A percentile compares a stretch with the other conserved stretches of the same genome.
phyloP scores from a whole-genome alignment of 2,888 invertebrate genomes.

The Malthinus flaveolus region DNA sequence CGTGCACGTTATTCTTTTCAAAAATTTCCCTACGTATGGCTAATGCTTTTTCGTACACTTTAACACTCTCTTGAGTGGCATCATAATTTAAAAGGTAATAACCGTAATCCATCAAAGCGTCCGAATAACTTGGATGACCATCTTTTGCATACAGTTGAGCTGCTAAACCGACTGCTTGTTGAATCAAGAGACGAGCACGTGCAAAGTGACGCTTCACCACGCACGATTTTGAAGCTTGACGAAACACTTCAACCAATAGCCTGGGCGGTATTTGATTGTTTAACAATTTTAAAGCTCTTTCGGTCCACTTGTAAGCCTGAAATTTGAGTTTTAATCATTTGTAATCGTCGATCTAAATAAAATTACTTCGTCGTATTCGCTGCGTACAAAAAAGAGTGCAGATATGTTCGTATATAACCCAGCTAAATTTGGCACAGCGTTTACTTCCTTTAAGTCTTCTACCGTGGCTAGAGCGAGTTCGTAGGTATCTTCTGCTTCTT shows the following conservation, averaged over 20 bases:
- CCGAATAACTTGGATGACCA: slow-evolving; percentile 81
- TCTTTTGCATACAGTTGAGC: slow-evolving; percentile 62
- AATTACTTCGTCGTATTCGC: slow-evolving; percentile 80
- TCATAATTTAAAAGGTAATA: slow-evolving; percentile 90
- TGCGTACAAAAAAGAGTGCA: slow-evolving; percentile 78
- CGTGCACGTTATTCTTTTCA: slow-evolving; percentile 82
- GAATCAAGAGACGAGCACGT: slow-evolving; percentile 80
- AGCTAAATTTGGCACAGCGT: slow-evolving; percentile 60
- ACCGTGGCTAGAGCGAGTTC: slow-evolving; percentile 61
- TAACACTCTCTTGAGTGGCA: slow-evolving; percentile 81
- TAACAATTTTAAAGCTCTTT: slow-evolving; percentile 72
- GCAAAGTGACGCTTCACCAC: slow-evolving; percentile 85
- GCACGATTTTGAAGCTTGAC: slow-evolving; percentile 87
- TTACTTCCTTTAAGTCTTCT: slow-evolving; percentile 55
- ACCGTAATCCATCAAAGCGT: slow-evolving; percentile 85
- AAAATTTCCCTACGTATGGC: slow-evolving; percentile 75
- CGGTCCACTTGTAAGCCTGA: slow-evolving; percentile 73
- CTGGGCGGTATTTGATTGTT: slow-evolving; percentile 66
- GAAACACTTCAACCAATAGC: slow-evolving; percentile 77
- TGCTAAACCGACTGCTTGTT: slow-evolving; percentile 77
- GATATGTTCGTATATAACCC: slow-evolving; percentile 84
- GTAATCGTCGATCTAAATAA: background rate
- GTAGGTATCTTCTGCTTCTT: slow-evolving; percentile 74
- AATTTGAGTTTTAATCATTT: slow-evolving; percentile 29
- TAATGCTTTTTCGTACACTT: slow-evolving; percentile 78